A percentile compares a stretch with the other conserved stretches of the same genome.
Conservation (phyloP, 2,888 invertebrate genomes). For the Acanthosepion lycidas region DNA sequence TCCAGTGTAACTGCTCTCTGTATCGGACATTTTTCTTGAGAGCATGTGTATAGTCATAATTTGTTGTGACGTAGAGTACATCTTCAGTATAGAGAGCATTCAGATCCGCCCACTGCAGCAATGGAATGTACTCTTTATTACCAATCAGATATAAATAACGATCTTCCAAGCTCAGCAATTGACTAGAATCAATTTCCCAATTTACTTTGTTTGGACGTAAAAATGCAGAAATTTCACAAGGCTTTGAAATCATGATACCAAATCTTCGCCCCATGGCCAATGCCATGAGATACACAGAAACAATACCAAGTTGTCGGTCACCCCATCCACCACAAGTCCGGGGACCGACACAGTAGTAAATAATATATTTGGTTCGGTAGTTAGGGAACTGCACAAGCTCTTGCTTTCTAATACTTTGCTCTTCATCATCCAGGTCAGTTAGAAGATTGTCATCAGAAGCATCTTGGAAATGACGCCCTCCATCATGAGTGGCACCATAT, state of each 20-base stretch:
- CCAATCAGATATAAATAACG: conserved; percentile 47
- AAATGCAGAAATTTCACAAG: conserved; percentile 53
- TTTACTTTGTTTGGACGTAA: conserved; percentile 52
- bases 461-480: not conserved
- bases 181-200: conserved; percentile 50
- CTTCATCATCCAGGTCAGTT: not conserved
- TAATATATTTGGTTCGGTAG: conserved; percentile 50
- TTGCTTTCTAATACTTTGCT: not conserved
- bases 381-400: not conserved
- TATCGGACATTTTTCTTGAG: conserved; percentile 49
- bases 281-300: conserved; percentile 52
- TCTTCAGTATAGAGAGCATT: conserved; percentile 52
- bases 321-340: conserved; percentile 54
- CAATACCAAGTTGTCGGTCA: conserved; percentile 53
- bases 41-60: conserved; percentile 46
- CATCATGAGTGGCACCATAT: not conserved
- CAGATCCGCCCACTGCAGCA: conserved; percentile 49
- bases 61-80: conserved; percentile 53
- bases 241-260: conserved; percentile 53
- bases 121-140: conserved; percentile 46
- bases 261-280: conserved; percentile 51
- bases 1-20: conserved; percentile 50
- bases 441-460: not conserved
- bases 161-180: conserved; percentile 50
- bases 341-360: conserved; percentile 52